Conservation (phyloP, 2,797 vertebrate genomes). For the Hylomyscus alleni region DNA sequence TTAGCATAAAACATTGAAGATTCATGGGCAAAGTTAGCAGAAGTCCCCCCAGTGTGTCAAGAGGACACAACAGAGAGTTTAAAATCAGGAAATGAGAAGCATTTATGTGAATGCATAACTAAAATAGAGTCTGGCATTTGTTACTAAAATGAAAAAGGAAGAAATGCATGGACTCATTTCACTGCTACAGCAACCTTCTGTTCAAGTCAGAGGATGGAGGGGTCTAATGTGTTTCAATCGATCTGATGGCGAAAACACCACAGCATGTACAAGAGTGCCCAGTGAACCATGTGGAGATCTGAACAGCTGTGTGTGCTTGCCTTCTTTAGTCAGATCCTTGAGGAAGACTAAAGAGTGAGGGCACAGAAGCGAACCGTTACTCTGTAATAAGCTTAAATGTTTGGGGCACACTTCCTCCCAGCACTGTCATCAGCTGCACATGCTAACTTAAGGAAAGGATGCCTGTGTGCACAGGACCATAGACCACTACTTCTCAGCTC, state of each 20-base stretch:
- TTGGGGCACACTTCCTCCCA: background rate
- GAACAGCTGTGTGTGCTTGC: background rate
- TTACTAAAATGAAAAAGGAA: background rate
- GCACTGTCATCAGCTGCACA: background rate
- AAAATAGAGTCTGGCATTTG: constrained; percentile 4
- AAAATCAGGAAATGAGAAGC: background rate
- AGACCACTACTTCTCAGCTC: background rate
- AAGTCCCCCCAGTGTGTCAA: background rate
- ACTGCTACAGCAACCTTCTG: background rate
- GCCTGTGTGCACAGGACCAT: background rate
- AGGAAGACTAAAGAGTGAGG: background rate
- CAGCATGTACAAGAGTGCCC: background rate
- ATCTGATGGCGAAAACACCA: background rate
- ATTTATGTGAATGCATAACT: constrained; percentile 1
- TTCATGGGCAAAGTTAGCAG: background rate
- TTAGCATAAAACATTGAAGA: background rate
- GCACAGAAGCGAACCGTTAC: background rate
- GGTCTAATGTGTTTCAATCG: background rate
- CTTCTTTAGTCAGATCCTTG: constrained; percentile 39
- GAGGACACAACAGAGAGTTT: constrained; percentile 42
- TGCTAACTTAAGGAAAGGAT: background rate
- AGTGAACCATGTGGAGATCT: background rate
- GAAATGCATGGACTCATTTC: background rate
- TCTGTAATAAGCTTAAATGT: constrained; percentile 10
- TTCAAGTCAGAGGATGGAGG: background rate